Conservation (phyloP, 2,797 vertebrate species). For the Hyperoplus lanceolatus region DNA sequence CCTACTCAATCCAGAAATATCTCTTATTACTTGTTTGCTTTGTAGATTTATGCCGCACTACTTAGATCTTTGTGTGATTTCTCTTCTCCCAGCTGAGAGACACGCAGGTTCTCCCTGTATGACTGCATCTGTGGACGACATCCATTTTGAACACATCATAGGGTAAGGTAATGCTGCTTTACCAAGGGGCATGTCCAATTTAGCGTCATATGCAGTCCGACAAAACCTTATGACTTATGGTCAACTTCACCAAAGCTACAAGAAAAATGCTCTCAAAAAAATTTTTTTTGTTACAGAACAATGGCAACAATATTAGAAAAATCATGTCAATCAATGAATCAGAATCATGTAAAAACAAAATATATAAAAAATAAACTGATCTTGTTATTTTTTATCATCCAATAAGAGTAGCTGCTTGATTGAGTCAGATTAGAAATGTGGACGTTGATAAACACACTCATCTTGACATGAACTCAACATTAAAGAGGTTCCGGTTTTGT, state of each 20-base stretch:
- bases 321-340: neutral
- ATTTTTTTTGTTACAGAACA: neutral
- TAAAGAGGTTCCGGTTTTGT: constrained; percentile 39
- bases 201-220: neutral
- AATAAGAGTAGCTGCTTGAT: neutral
- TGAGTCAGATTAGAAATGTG: neutral
- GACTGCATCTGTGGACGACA: constrained; percentile 97
- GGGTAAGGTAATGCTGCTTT: constrained; percentile 83
- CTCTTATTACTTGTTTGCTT: neutral
- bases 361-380: neutral
- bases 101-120: constrained; percentile 95
- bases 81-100: constrained; percentile 89
- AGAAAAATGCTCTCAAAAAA: neutral
- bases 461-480: constrained; percentile 1
- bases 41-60: constrained; percentile 6
- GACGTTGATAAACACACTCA: neutral
- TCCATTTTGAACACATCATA: constrained; percentile 97
- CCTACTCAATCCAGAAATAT: neutral
- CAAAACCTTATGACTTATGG: neutral
- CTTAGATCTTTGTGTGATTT: constrained; percentile 37
- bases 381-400: neutral
- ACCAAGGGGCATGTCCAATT: neutral
- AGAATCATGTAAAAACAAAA: neutral
- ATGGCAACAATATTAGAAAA: neutral
- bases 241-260: neutral